A percentile compares a stretch with the other conserved stretches of the same genome.
These are phyloP conservation scores for Pica pica DNA, from an alignment of 2,113 vertebrate genomes.

Conservation along the genomic window DNA sequence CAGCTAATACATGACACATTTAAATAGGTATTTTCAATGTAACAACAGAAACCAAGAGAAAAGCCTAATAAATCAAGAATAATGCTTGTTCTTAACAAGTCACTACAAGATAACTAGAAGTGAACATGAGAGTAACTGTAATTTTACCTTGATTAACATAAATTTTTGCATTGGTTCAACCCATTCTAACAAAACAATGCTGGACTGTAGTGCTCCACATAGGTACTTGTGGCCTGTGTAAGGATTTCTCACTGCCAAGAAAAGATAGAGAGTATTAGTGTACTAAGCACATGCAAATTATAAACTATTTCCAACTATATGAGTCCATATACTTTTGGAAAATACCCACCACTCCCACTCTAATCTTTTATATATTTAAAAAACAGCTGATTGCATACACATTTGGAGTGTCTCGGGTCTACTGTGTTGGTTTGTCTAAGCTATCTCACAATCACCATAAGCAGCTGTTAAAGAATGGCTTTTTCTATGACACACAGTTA, in stretches of 20 bases:
- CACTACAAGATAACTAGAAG: background rate
- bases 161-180: slow-evolving; percentile 98
- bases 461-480: background rate
- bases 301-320: background rate
- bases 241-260: slow-evolving; percentile 89
- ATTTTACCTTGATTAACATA: slow-evolving; percentile 95
- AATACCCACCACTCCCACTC: background rate
- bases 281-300: background rate
- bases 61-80: background rate
- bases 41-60: background rate
- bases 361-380: background rate
- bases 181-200: slow-evolving; percentile 95
- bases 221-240: slow-evolving; percentile 96
- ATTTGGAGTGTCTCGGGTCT: background rate
- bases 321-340: background rate
- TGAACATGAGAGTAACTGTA: background rate
- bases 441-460: background rate
- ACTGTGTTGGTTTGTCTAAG: background rate
- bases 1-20: background rate
- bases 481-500: background rate
- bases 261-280: slow-evolving; percentile 21
- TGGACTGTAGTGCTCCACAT: slow-evolving; percentile 95
- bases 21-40: background rate
- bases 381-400: background rate
- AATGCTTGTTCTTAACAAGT: background rate